A percentile compares a stretch with the other conserved stretches of the same genome.
Evolutionary conservation across 2,888 invertebrate species (phyloP).

Genomic region (Esperia sulphurella): DNA sequence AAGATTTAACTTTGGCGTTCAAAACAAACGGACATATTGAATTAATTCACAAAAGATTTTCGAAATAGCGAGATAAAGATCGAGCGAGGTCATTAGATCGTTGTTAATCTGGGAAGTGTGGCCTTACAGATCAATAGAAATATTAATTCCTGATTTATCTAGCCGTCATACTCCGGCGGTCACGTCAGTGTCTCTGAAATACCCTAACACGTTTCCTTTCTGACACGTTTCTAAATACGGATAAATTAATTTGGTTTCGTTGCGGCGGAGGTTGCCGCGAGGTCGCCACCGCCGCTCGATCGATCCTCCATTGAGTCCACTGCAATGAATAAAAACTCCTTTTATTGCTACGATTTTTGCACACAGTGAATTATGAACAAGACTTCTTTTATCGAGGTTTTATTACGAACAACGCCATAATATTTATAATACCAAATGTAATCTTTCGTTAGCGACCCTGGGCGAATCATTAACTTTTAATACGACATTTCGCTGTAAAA

Average conservation of each 20-base stretch:
- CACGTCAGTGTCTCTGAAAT: conserved; percentile 22
- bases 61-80: conserved; percentile 39
- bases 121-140: conserved; percentile 38
- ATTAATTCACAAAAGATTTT: conserved; percentile 27
- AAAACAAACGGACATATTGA: background rate
- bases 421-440: conserved; percentile 43
- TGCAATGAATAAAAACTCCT: conserved; percentile 33
- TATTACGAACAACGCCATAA: conserved; percentile 36
- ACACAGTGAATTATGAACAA: conserved; percentile 46
- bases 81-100: conserved; percentile 39
- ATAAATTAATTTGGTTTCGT: conserved; percentile 44
- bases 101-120: conserved; percentile 41
- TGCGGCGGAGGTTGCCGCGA: conserved; percentile 33
- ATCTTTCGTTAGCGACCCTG: background rate
- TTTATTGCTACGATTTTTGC: conserved; percentile 37
- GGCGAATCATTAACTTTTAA: conserved; percentile 16
- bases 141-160: conserved; percentile 32
- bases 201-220: conserved; percentile 41
- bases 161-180: conserved; percentile 18
- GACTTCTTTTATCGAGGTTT: conserved; percentile 43
- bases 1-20: conserved; percentile 1
- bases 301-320: conserved; percentile 28
- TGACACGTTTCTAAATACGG: conserved; percentile 41
- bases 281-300: conserved; percentile 36
- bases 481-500: conserved; percentile 28